Evolutionary conservation across 1,140 invertebrate genomes (phyloP).

Genomic region (Drosophila nikananu): DNA sequence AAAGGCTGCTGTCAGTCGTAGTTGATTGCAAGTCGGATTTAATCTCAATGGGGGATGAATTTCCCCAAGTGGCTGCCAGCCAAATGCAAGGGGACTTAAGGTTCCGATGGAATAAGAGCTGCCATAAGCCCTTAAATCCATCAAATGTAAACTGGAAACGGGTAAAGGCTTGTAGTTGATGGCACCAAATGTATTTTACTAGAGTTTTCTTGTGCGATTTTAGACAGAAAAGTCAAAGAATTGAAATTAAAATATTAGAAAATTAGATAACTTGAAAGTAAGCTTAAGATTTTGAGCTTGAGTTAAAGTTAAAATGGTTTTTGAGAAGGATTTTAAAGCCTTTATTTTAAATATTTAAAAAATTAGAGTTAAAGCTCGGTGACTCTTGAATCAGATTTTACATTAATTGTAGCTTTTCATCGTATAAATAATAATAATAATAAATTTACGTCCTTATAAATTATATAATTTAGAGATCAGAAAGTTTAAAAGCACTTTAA

Average conservation of each 20-base stretch:
- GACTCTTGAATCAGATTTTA: not conserved
- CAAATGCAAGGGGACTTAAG: conserved; percentile 14
- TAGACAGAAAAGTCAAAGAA: not conserved
- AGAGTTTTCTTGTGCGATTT: not conserved
- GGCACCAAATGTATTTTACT: not conserved
- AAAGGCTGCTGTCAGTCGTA: conserved; percentile 41
- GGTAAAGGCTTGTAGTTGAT: not conserved
- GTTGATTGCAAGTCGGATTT: conserved; percentile 37
- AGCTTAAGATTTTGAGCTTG: not conserved
- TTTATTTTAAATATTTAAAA: not conserved
- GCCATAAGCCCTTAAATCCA: conserved; percentile 22
- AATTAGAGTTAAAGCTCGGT: no score
- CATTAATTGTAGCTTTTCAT: no score
- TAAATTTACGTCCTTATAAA: not conserved
- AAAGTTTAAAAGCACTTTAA: not conserved
- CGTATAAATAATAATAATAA: not conserved
- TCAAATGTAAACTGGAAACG: conserved; percentile 8
- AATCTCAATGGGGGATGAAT: conserved; percentile 38
- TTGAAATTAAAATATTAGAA: not conserved
- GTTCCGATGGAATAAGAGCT: conserved; percentile 16
- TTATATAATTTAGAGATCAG: not conserved
- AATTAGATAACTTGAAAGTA: no score
- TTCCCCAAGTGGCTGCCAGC: conserved; percentile 28
- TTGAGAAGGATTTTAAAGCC: not conserved
- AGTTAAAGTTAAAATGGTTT: not conserved